These are phyloP conservation scores for Nothura maculosa DNA, from an alignment of 2,797 vertebrate genomes.

Conservation along the genomic window DNA sequence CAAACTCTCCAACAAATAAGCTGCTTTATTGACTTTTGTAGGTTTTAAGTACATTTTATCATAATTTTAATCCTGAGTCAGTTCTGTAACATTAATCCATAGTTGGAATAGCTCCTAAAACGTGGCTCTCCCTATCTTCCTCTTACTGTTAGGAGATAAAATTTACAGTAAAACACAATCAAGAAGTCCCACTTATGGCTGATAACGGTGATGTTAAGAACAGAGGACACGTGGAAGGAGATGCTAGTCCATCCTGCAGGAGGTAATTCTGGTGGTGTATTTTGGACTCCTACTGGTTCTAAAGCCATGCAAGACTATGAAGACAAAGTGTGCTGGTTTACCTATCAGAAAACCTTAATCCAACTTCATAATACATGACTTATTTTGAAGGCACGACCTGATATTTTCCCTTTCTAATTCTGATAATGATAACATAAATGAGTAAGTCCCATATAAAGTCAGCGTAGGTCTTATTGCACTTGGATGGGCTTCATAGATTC, in stretches of 20 bases:
- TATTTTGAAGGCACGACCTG: neutral
- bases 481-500: neutral
- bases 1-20: accelerated
- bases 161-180: neutral
- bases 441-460: neutral
- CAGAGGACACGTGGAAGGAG: neutral
- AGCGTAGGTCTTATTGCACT: neutral
- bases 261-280: accelerated
- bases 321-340: neutral
- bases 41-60: neutral
- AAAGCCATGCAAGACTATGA: neutral
- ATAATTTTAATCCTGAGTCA: neutral
- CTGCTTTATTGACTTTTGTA: neutral
- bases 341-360: neutral
- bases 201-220: neutral
- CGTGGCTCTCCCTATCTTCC: neutral
- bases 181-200: accelerated
- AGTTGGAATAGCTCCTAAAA: neutral
- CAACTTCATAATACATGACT: neutral
- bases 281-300: neutral
- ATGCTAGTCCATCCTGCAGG: neutral
- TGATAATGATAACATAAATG: neutral
- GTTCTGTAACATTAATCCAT: neutral
- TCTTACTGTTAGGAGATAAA: neutral
- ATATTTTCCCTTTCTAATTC: neutral